Percentiles rank a stretch among this genome's conserved stretches.
These are phyloP conservation scores for Megaceryle torquata DNA, from an alignment of 2,113 vertebrate species.

Conservation along the genomic window DNA sequence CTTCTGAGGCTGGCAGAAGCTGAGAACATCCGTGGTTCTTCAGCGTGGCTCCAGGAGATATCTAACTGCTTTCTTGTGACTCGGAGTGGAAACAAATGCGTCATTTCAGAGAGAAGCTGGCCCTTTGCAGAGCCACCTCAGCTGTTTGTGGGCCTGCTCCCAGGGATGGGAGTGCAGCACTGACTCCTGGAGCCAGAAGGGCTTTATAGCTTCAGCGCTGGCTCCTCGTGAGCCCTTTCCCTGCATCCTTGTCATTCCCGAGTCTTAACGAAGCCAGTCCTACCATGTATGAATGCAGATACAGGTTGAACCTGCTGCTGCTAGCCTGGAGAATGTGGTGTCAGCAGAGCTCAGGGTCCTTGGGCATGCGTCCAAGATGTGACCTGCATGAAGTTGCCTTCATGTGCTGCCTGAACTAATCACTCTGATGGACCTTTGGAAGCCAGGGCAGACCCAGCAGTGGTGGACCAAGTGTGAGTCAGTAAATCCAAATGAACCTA, in stretches of 20 bases:
- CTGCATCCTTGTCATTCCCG: rapidly evolving
- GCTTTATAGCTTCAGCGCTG: neutral
- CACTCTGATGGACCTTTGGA: neutral
- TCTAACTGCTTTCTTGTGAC: neutral
- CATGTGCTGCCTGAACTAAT: neutral
- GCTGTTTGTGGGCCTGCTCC: neutral
- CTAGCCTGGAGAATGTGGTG: rapidly evolving
- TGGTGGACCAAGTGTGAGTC: neutral
- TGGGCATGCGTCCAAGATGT: neutral
- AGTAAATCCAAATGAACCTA: neutral
- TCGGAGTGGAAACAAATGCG: neutral
- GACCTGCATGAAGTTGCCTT: neutral
- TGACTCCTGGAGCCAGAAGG: neutral
- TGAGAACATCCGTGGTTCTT: neutral
- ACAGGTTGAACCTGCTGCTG: neutral
- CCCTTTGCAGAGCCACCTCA: neutral
- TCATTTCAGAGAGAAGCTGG: neutral
- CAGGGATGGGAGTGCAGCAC: neutral
- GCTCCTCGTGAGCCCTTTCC: neutral
- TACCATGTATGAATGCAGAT: rapidly evolving
- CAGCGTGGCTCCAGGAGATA: neutral
- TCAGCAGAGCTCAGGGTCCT: neutral
- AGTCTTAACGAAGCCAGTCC: neutral
- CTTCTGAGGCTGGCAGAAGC: neutral
- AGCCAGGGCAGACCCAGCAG: neutral